Evolutionary conservation across 2,113 vertebrate genomes (phyloP), one percentile per base, ranked within the genome.

Genomic region (Setophaga petechia): DNA sequence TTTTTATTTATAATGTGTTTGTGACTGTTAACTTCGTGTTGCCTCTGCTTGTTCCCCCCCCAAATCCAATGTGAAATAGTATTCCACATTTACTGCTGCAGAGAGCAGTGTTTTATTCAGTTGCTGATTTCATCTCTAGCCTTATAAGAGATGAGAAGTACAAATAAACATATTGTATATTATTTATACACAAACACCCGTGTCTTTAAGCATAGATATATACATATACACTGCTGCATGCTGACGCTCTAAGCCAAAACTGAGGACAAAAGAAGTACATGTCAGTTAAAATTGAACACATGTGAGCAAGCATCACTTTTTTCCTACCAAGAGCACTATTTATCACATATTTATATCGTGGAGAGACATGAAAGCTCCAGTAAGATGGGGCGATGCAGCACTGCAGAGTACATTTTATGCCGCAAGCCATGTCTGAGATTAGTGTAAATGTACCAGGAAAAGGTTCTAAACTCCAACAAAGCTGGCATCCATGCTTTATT

Each of bases 1-100:
- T 96, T 98, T 98, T 98, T 98, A 98, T 98, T 98, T 98, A 97
- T 97, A 98, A 98, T 94, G 96, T 97, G 94, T 93, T 96, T 96
- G 94, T 94, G 97, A 97, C 96, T 97, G 95, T 94, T 98, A 97
- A 97, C 96, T 98, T 97, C 4, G 47, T 90, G 95, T 97, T 97
- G 95, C 93, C 72, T 94, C 79, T 94, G 96, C 95, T 90, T 95
- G 72, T 90, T 66, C 65, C 55, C 92, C 61, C 39, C 66, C 8
- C 59, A 68, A 94, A 58, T 67, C 76, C 90, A 92, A 82, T 59
- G 84, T 41, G 82, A 97, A 97, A 96, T 43, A 90, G 72, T 76
- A 93, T 92, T 96, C 90, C 58, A 69, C 37, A 47, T 94, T 97
- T 95, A 95, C 84, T 97, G 93, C 87, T 80, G 92, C 62, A 92